Base-by-base conservation (phyloP, 2,113 vertebrate species). In the Drymodes brunneopygia region DNA sequence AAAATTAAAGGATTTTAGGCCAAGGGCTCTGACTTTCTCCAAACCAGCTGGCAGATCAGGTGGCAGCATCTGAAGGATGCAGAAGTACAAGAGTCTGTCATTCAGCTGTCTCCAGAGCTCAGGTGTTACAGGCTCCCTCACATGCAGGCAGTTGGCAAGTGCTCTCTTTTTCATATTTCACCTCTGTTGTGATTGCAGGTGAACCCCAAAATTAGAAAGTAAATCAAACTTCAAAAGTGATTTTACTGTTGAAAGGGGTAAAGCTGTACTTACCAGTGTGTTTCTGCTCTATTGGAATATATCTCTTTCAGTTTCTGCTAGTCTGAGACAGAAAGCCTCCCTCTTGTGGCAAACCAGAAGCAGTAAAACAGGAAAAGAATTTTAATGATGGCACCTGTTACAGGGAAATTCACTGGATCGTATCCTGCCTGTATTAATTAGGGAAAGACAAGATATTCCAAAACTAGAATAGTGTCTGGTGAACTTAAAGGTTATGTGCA, bases 331-430 rank as follows among this genome's bases (percentile, higher is more conserved):
- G 61, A 67, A 88, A 64, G 93, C 35, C 95, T 96, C 97, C 97
- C 94, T 86, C 97, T 96, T 88, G 95, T 97, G 95, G 94, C 61
- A 73, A 86, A 64, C 51, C 13, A 51, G n/a, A 18, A 58, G 58
- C 29, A 66, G 29, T 78, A 35, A 81, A 67, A 9, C 33, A 57
- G 57, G 20, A 45, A 51, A 56, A 60, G 2, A 72, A 57, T 58
- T 66, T 28, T 75, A 44, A 21, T 22, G 17, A 22, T 0, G 1
- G 15, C 42, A 66, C 35, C 29, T 61, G 21, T 69, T 81, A 54
- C 6, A 22, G 5, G 58, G 42, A 79, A 69, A 28, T 75, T 60
- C 9, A 6, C 11, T 36, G 38, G 8, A 29, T 35, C 61, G 4
- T 72, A 65, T 60, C 14, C 83, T 91, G 38, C 31, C n/a, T 60